These are phyloP conservation scores for Antheraea mylitta DNA, from an alignment of 1,140 invertebrate genomes.

Conservation along the genomic window DNA sequence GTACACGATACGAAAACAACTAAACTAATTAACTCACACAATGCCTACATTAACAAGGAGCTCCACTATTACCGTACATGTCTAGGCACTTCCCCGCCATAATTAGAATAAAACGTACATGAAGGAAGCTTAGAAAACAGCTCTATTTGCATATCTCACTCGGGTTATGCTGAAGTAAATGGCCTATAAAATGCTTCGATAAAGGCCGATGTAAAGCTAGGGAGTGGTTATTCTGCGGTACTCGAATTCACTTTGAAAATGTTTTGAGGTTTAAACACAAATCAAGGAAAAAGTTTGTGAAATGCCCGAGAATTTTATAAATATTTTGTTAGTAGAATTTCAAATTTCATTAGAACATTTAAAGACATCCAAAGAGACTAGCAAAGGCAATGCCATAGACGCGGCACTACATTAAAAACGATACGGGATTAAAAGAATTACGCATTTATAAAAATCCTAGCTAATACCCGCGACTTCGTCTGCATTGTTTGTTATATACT, in stretches of 20 bases:
- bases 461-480: too few relatives aligned
- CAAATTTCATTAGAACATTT: too few relatives aligned
- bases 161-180: constrained; percentile 33
- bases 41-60: background rate
- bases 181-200: constrained; percentile 40
- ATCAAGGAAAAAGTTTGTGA: background rate
- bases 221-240: background rate
- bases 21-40: background rate
- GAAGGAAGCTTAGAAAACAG: constrained; percentile 30
- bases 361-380: too few relatives aligned
- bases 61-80: constrained; percentile 1
- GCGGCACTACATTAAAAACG: too few relatives aligned
- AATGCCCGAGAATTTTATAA: background rate
- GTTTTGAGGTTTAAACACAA: background rate
- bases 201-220: constrained; percentile 27
- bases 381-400: too few relatives aligned
- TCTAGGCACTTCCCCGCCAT: constrained; percentile 11
- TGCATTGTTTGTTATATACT: too few relatives aligned
- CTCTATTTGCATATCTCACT: constrained; percentile 48
- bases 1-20: background rate
- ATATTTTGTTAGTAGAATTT: too few relatives aligned
- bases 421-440: too few relatives aligned
- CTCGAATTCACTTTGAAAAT: background rate
- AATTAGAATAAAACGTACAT: constrained; percentile 36
- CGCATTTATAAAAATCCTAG: too few relatives aligned